Conservation (phyloP, 2,888 invertebrate genomes). For the Eupithecia abbreviata region DNA sequence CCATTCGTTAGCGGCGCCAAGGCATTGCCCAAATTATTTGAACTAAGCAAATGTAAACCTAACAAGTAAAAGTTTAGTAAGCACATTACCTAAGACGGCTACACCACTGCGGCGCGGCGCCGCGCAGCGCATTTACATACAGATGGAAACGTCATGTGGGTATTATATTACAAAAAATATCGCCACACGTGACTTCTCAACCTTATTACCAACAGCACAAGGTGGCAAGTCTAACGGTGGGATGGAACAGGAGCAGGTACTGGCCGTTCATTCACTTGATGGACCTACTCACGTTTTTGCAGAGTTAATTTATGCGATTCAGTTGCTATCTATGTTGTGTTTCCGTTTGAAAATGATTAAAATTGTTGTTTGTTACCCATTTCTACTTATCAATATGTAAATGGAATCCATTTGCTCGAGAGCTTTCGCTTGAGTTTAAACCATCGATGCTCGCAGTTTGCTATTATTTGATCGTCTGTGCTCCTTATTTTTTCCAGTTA, state of each 20-base stretch:
- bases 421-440: background rate
- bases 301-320: slow-evolving; percentile 15
- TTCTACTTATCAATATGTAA: slow-evolving; percentile 13
- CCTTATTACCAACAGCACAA: slow-evolving; percentile 26
- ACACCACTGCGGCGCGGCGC: slow-evolving; percentile 37
- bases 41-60: background rate
- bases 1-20: background rate
- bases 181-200: slow-evolving; percentile 42
- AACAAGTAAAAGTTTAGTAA: slow-evolving; percentile 22
- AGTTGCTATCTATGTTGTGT: slow-evolving; percentile 10
- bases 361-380: slow-evolving; percentile 6
- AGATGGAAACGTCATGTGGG: slow-evolving; percentile 74
- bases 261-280: slow-evolving; percentile 22
- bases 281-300: slow-evolving; percentile 11
- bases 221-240: slow-evolving; percentile 14
- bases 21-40: background rate
- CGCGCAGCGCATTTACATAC: slow-evolving; percentile 69
- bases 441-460: background rate
- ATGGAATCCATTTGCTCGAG: background rate
- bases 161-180: slow-evolving; percentile 66
- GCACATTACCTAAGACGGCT: slow-evolving; percentile 24
- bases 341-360: slow-evolving; percentile 15
- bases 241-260: slow-evolving; percentile 8
- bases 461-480: background rate
- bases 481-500: background rate